Percentiles rank a stretch among this genome's conserved stretches.
These are phyloP conservation scores for Clupea harengus DNA, from an alignment of 2,113 vertebrate species.

Conservation along the genomic window DNA sequence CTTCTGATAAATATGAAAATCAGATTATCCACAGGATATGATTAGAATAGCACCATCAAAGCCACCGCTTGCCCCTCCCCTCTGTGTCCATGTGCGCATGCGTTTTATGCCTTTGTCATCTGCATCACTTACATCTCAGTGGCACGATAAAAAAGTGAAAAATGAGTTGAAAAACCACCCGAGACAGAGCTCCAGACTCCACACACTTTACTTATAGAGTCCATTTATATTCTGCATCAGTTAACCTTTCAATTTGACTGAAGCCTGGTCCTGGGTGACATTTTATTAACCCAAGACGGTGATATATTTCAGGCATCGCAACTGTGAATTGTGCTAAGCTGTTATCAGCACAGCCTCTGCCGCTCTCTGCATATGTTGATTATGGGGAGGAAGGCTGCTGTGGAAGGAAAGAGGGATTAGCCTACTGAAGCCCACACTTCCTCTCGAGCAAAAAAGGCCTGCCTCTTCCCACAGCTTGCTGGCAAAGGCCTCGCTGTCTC, in stretches of 20 bases:
- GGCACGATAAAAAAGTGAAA: background rate
- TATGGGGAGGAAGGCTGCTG: background rate
- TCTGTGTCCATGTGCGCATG: background rate
- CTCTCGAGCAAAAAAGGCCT: background rate
- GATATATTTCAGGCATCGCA: slow-evolving; percentile 9
- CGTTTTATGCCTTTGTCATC: background rate
- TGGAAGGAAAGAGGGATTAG: background rate
- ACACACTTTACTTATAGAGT: background rate
- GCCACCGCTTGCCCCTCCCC: background rate
- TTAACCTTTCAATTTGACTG: slow-evolving; percentile 14
- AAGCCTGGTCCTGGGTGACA: slow-evolving; percentile 10
- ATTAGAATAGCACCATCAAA: slow-evolving; percentile 35
- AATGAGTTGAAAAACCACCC: background rate
- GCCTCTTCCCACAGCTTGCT: background rate
- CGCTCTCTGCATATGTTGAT: slow-evolving; percentile 11
- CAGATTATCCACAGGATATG: slow-evolving; percentile 37
- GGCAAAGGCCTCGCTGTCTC: background rate
- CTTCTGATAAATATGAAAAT: slow-evolving; percentile 30
- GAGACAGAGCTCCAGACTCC: background rate
- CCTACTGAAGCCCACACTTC: slow-evolving; percentile 4
- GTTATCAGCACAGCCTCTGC: background rate
- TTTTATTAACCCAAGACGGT: slow-evolving; percentile 14
- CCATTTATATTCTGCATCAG: background rate
- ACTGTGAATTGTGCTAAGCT: slow-evolving; percentile 7
- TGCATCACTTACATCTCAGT: slow-evolving; percentile 5